Evolutionary conservation across 2,113 vertebrate species (phyloP), one percentile per base, ranked within the genome.

Genomic region (Mormyrus lacerda): DNA sequence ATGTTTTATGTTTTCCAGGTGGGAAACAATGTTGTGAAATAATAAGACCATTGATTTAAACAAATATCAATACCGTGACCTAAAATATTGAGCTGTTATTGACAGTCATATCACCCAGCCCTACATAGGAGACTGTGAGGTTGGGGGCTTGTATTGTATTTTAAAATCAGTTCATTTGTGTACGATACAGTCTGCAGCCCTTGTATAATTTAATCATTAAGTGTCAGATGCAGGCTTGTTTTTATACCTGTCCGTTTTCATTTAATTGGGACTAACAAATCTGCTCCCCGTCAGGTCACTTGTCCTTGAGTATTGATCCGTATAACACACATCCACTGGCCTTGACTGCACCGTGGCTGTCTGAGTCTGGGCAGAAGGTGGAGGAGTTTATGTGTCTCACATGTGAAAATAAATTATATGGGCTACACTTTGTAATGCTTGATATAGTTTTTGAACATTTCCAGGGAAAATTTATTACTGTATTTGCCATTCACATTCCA

Each of bases 281-380:
- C 50, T 39, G 21, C 6, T 65, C 58, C 4, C 35, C 58, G 15
- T 24, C 51, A 73, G 35, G 8, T 45, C 73, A 82, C 53, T 15
- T 89, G 83, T 79, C 87, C 53, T 89, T 88, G 69, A 89, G 50
- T 85, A 90, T 76, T 87, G 90, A 90, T 87, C 47, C n/a, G 35
- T 15, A 85, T 85, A 31, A 48, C 3, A 6, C 65, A 24, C 7
- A 11, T 51, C 85, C 39, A 19, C 47, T 65, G 47, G 85, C 15
- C 47, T 15, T 87, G 24, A 39, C 69, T 17, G 4, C 19, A 1
- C 19, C 10, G 31, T 31, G 10, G 17, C 11, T 89, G 35, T 5
- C 47, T 47, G 50, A 44, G 53, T 48, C 50, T 79, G 24, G 44
- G 24, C 9, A 10, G 48, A 58, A 42, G 39, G 39, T 19, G 44